Conservation (phyloP, 2,797 vertebrate species). For the Falco berigora region DNA sequence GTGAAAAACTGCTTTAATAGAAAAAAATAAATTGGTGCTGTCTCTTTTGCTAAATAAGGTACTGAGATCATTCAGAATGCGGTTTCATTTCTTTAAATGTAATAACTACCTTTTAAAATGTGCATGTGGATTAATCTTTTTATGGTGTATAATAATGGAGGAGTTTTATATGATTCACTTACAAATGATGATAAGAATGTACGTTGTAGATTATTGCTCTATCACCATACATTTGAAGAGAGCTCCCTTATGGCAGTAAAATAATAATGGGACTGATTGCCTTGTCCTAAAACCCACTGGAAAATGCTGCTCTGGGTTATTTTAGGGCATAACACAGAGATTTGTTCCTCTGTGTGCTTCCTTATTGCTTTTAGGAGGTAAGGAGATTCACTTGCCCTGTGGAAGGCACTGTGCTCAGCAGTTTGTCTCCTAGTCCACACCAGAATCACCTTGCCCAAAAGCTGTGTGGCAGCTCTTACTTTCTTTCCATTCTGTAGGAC, state of each 20-base stretch:
- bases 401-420: not conserved
- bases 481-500: not conserved
- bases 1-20: conserved; percentile 14
- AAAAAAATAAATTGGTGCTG: not conserved
- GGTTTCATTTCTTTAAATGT: conserved; percentile 7
- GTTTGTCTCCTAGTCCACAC: not conserved
- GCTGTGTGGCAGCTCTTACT: not conserved
- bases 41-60: conserved; percentile 15
- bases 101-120: conserved; percentile 40
- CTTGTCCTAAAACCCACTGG: not conserved
- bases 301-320: not conserved
- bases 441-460: not conserved
- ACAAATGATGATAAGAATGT: not conserved
- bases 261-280: not conserved
- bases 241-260: not conserved
- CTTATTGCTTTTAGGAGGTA: not conserved
- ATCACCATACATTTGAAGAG: not conserved
- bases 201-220: conserved; percentile 14
- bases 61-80: not conserved
- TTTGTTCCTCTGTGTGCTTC: not conserved
- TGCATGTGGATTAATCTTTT: conserved; percentile 14
- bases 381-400: not conserved
- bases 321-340: not conserved
- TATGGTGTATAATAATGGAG: not conserved
- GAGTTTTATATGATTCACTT: conserved; percentile 29